These are phyloP conservation scores for Oxyruncus cristatus DNA, from an alignment of 2,113 vertebrate species.

Conservation along the genomic window DNA sequence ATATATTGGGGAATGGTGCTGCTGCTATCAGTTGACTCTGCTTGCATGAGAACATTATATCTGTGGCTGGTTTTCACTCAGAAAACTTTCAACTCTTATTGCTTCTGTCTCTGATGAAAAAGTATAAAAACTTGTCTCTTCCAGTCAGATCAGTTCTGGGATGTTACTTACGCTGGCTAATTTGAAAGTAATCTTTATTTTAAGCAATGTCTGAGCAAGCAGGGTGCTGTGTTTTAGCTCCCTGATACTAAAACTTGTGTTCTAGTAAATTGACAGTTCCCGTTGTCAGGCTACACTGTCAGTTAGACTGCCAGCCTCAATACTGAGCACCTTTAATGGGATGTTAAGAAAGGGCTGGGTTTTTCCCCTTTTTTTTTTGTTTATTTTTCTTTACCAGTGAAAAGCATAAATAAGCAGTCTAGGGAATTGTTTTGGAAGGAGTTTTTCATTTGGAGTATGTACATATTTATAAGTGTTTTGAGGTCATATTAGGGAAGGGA, in stretches of 20 bases:
- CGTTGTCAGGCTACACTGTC: background rate
- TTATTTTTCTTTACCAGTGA: background rate
- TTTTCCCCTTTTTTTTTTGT: background rate
- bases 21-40: background rate
- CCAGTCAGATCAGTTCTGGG: background rate
- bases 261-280: background rate
- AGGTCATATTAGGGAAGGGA: background rate
- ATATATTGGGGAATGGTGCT: background rate
- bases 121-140: background rate
- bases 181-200: background rate
- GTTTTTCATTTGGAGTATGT: background rate
- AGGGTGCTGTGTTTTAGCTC: background rate
- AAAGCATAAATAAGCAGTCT: background rate
- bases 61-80: background rate
- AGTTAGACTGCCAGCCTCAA: background rate
- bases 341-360: accelerated
- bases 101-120: background rate
- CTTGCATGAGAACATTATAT: background rate
- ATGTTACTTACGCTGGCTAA: background rate
- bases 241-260: background rate
- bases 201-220: background rate
- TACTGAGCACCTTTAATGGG: background rate
- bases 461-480: background rate
- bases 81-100: background rate
- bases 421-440: background rate